Base-by-base conservation (phyloP, 2,113 vertebrate species). In the Pristiophorus japonicus region DNA sequence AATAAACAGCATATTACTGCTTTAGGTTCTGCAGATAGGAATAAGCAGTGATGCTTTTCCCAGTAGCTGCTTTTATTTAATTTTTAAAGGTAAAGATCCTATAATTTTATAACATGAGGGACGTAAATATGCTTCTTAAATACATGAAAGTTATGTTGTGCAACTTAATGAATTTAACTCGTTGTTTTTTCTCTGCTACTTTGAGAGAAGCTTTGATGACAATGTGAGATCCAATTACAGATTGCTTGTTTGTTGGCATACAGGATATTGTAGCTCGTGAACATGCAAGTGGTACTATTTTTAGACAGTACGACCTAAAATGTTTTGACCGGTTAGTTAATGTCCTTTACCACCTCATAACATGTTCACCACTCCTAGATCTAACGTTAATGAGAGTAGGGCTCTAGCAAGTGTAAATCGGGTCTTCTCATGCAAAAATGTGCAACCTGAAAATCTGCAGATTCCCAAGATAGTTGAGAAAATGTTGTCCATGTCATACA, bases 401-500 rank as follows among this genome's bases (percentile, higher is more conserved):
- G 98, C 97, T n/a, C 97, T 97, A 96, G 97, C 97, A n/a, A 96
- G 18, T 22, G 78, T 63, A 42, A 96, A 67, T 66, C 66, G 45
- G n/a, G 84, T 24, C 22, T n/a, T 63, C 20, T 66, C 73, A 62
- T 55, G 65, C 95, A 96, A 96, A 96, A 97, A 96, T 97, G 95
- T 98, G 96, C 93, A 63, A 96, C 93, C 91, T 97, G 97, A 98
- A 97, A 97, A 97, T 97, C 96, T 94, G 96, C 98, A 97, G 98
- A 98, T 98, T 96, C 97, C 97, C n/a, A 96, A 94, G 93, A 94
- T 51, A 94, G 66, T 94, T 47, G 88, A 98, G 96, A 98, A 97
- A 98, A 99, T 99, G 99, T 96, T 99, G 97, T 99, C 99, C 97
- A 99, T 99, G 99, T 97, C 99, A 0, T 99, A 99, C 98, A 99